Evolutionary conservation across 2,797 vertebrate species (phyloP).

Genomic region (Pantherophis alleghaniensis): DNA sequence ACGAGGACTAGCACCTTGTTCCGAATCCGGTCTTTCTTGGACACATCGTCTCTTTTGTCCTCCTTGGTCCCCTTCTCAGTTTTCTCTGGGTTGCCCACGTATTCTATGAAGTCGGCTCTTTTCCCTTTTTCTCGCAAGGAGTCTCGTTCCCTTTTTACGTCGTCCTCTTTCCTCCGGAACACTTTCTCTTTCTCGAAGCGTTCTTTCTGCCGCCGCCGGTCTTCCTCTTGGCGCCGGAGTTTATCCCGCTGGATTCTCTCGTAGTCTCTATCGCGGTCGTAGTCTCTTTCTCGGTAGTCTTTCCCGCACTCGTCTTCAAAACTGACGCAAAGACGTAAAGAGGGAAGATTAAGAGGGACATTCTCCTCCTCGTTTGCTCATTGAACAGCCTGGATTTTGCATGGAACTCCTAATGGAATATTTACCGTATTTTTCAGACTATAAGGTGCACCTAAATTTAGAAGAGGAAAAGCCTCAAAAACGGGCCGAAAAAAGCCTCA

Average conservation of each 20-base stretch:
- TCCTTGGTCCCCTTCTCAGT: constrained; percentile 81
- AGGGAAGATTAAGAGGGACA: background rate
- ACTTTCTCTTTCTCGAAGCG: constrained; percentile 88
- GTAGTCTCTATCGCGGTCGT: constrained; percentile 83
- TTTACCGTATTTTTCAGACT: too few species aligned
- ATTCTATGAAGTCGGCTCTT: constrained; percentile 79
- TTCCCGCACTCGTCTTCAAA: constrained; percentile 85
- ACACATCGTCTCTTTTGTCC: constrained; percentile 84
- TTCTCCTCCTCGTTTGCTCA: too few species aligned
- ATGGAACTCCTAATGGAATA: background rate
- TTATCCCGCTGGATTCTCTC: constrained; percentile 85
- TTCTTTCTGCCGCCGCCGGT: constrained; percentile 87
- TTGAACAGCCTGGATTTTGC: constrained; percentile 1
- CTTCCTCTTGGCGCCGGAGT: constrained; percentile 87
- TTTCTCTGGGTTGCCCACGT: constrained; percentile 71
- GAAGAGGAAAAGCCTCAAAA: too few species aligned
- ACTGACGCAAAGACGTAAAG: constrained; percentile 70
- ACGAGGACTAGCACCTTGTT: constrained; percentile 86
- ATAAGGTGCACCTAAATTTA: too few species aligned
- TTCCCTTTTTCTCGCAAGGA: constrained; percentile 82
- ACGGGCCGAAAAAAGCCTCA: too few species aligned
- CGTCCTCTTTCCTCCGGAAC: constrained; percentile 88
- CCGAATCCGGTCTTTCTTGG: constrained; percentile 89
- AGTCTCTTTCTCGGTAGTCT: constrained; percentile 86
- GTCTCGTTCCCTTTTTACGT: constrained; percentile 85